Evolutionary conservation across 2,888 invertebrate species (phyloP).

Genomic region (Leucania comma): DNA sequence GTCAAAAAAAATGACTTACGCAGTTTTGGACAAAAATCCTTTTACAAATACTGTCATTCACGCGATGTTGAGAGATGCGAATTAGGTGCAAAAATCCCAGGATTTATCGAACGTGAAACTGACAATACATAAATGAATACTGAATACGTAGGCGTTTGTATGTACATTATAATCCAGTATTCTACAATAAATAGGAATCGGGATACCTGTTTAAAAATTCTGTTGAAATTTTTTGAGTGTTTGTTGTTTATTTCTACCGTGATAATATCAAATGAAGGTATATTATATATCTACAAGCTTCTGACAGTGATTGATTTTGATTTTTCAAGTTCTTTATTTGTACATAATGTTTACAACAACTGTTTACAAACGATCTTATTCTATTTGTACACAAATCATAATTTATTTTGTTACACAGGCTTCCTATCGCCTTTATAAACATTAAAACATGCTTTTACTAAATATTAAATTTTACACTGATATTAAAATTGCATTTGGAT

Average conservation of each 20-base stretch:
- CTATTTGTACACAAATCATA: too few species aligned
- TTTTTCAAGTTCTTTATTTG: too few species aligned
- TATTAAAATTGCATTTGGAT: too few species aligned
- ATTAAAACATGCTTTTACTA: too few species aligned
- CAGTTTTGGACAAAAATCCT: not conserved
- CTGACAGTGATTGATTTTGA: too few species aligned
- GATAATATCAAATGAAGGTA: not conserved
- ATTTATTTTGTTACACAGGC: too few species aligned
- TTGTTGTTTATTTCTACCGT: slow-evolving; percentile 5
- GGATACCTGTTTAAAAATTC: slow-evolving; percentile 31
- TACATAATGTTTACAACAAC: too few species aligned
- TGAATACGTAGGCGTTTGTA: slow-evolving; percentile 1
- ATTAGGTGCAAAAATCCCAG: slow-evolving; percentile 6
- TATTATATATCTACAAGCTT: not conserved
- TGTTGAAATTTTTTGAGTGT: slow-evolving; percentile 26
- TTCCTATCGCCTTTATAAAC: too few species aligned
- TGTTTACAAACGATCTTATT: too few species aligned
- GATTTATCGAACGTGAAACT: slow-evolving; percentile 19
- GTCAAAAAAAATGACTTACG: too few species aligned
- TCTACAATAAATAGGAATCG: slow-evolving; percentile 13
- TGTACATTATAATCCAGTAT: slow-evolving; percentile 13
- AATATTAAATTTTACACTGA: too few species aligned
- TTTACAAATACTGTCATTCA: not conserved
- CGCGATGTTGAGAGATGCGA: not conserved
- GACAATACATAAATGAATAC: slow-evolving; percentile 32